These are phyloP conservation scores for Tinamus guttatus DNA, from an alignment of 2,113 vertebrate species.

Conservation along the genomic window DNA sequence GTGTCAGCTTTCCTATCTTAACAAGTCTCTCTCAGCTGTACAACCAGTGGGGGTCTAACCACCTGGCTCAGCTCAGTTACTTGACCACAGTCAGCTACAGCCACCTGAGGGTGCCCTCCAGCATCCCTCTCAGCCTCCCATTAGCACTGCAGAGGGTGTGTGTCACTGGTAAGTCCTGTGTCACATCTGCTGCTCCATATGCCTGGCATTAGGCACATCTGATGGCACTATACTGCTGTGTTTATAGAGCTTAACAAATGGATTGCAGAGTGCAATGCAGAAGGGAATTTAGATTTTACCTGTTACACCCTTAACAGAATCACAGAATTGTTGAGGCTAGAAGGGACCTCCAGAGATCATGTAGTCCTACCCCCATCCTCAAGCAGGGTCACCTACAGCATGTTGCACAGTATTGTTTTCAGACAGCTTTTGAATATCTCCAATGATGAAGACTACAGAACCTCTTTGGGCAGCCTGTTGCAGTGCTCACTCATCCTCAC, in stretches of 20 bases:
- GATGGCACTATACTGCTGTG: not conserved
- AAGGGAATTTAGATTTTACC: not conserved
- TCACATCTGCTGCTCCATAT: not conserved
- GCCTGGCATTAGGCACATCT: not conserved
- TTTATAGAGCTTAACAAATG: not conserved
- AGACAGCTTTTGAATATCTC: no score
- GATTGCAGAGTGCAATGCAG: not conserved
- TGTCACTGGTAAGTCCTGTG: not conserved
- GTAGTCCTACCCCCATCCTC: no score
- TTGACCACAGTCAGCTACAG: not conserved
- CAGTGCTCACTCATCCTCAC: no score
- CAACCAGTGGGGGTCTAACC: not conserved
- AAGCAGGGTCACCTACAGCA: no score
- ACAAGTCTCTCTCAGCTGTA: not conserved
- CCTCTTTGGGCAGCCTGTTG: no score
- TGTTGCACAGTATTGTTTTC: no score
- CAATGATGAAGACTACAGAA: no score
- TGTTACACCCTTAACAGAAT: no score
- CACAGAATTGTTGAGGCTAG: no score
- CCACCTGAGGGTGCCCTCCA: not conserved
- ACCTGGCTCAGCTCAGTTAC: not conserved
- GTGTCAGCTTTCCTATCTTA: not conserved
- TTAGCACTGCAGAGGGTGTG: not conserved
- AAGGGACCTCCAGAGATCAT: no score
- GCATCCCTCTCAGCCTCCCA: rapidly evolving